A percentile compares a stretch with the other conserved stretches of the same genome.
These are phyloP conservation scores for Platalea minor DNA, from an alignment of 2,797 vertebrate species.

Conservation along the genomic window DNA sequence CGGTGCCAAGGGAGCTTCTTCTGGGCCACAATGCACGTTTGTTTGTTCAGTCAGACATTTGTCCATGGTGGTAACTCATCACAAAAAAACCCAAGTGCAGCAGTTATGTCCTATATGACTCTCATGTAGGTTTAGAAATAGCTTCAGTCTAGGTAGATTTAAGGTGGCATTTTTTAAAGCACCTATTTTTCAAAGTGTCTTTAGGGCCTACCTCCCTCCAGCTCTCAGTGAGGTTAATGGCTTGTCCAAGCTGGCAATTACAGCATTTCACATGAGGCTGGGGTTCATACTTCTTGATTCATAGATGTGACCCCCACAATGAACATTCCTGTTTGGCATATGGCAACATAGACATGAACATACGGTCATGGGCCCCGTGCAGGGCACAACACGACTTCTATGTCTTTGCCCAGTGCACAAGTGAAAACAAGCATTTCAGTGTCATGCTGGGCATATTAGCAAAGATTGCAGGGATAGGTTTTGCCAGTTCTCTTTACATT, in stretches of 20 bases:
- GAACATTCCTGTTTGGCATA: neutral
- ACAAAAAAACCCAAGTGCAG: neutral
- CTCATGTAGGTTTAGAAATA: neutral
- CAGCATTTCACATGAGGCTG: neutral
- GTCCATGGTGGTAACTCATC: neutral
- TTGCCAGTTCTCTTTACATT: neutral
- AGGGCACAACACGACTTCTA: fast-evolving
- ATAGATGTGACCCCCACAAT: too few relatives aligned
- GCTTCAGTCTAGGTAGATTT: neutral
- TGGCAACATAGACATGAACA: neutral
- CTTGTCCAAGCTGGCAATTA: neutral
- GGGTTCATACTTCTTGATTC: neutral
- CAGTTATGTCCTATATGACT: neutral
- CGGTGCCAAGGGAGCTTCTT: neutral
- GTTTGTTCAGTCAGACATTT: neutral
- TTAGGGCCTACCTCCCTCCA: neutral
- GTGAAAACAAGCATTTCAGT: neutral
- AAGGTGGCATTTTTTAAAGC: neutral
- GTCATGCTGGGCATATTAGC: neutral
- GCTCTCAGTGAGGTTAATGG: neutral
- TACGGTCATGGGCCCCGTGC: fast-evolving
- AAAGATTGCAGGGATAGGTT: neutral
- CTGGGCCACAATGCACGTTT: too few relatives aligned
- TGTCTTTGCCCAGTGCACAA: neutral
- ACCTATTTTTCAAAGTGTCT: neutral